Evolutionary conservation across 2,888 invertebrate species (phyloP).

Genomic region (Agrypnus murinus): DNA sequence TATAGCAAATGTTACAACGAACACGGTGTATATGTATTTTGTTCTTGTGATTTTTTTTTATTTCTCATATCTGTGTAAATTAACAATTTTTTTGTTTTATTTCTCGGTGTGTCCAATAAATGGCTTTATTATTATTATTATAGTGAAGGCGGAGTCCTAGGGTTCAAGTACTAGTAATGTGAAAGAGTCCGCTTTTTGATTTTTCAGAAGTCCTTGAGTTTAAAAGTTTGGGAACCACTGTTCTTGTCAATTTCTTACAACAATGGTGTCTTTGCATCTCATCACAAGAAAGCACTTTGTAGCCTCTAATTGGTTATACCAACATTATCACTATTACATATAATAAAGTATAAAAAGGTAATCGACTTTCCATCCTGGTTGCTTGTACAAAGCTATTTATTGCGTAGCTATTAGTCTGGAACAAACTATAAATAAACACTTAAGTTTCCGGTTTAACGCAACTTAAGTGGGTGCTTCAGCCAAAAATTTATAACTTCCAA

Average conservation of each 20-base stretch:
- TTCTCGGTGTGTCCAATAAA: no score
- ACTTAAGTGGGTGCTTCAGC: conserved; percentile 27
- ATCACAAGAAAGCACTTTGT: not conserved
- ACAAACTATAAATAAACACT: conserved; percentile 32
- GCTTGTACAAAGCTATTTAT: conserved; percentile 24
- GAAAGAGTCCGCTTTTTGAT: no score
- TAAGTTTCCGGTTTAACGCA: conserved; percentile 31
- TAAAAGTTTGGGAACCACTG: no score
- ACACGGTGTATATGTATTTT: no score
- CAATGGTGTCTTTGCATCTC: not conserved
- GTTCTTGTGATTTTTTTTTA: no score
- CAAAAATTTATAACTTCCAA: conserved; percentile 24
- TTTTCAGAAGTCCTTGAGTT: no score
- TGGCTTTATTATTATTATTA: no score
- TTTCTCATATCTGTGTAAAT: no score
- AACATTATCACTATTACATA: not conserved
- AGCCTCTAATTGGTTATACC: not conserved
- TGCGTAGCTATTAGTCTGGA: conserved; percentile 27
- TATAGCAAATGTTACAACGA: no score
- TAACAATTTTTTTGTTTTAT: no score
- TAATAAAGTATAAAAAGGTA: conserved; percentile 5
- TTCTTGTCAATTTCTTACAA: conserved; percentile 1
- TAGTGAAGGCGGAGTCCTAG: no score
- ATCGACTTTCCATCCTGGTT: conserved; percentile 9
- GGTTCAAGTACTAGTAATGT: no score